Evolutionary conservation across 2,888 invertebrate genomes (phyloP).

Genomic region (Yponomeuta plumbellus): DNA sequence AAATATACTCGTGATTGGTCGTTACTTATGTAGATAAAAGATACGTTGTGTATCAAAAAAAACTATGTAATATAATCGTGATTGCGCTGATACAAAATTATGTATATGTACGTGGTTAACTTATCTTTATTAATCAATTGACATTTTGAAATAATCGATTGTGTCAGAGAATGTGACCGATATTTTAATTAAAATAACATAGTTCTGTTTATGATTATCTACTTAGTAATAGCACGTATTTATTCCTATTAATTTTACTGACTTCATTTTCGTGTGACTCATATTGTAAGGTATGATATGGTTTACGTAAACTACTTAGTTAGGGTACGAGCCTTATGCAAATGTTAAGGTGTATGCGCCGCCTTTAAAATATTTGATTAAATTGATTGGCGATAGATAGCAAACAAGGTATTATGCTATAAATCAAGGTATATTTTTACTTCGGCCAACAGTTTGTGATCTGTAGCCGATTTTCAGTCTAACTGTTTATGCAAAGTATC

Average conservation of each 20-base stretch:
- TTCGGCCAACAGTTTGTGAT: too few relatives aligned
- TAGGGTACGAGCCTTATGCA: too few relatives aligned
- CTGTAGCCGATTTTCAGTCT: too few relatives aligned
- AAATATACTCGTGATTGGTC: background rate
- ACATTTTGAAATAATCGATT: background rate
- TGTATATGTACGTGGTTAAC: background rate
- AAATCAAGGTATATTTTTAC: too few relatives aligned
- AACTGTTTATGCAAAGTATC: too few relatives aligned
- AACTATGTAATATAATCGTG: background rate
- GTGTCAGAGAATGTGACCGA: background rate
- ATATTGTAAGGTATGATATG: too few relatives aligned
- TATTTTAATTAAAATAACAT: background rate
- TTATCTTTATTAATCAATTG: background rate
- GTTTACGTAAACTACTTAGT: too few relatives aligned
- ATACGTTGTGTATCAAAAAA: background rate
- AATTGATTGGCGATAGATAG: too few relatives aligned
- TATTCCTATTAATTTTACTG: background rate
- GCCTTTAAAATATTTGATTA: too few relatives aligned
- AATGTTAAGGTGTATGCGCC: too few relatives aligned
- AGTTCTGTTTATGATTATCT: background rate
- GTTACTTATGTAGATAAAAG: background rate
- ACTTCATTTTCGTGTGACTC: too few relatives aligned
- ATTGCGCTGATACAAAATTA: background rate
- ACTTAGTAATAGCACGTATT: background rate
- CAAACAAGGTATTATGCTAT: too few relatives aligned